phyloP scores from a whole-genome alignment of 2,888 invertebrate species.

The Furcula furcula region DNA sequence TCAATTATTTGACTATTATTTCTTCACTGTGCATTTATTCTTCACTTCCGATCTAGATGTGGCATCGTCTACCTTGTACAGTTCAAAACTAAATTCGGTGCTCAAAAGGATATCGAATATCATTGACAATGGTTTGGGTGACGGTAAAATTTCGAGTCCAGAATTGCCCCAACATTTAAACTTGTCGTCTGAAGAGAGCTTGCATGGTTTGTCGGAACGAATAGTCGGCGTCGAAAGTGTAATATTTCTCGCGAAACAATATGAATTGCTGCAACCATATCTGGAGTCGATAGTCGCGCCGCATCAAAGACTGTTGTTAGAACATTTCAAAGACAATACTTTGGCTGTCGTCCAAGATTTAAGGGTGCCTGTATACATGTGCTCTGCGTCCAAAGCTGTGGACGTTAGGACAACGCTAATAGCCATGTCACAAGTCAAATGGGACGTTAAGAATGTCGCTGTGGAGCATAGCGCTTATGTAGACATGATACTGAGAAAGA shows the following conservation, averaged over 20 bases:
- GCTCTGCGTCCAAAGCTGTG: constrained; percentile 90
- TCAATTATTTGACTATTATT: constrained; percentile 96
- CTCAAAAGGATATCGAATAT: constrained; percentile 90
- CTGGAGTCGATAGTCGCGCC: constrained; percentile 91
- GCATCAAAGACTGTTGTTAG: constrained; percentile 85
- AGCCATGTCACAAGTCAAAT: constrained; percentile 96
- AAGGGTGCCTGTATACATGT: constrained; percentile 92
- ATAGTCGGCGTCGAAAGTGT: constrained; percentile 96
- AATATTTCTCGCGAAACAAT: constrained; percentile 93
- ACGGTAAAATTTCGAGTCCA: constrained; percentile 46
- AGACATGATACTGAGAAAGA: constrained; percentile 87
- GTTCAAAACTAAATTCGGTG: constrained; percentile 86
- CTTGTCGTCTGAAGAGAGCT: constrained; percentile 81
- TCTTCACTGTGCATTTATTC: constrained; percentile 93
- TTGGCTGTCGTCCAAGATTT: constrained; percentile 87
- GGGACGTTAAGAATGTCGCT: constrained; percentile 97
- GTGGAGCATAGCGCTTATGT: constrained; percentile 96
- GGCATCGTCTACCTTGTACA: constrained; percentile 81
- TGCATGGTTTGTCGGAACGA: constrained; percentile 92
- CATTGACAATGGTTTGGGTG: constrained; percentile 78
- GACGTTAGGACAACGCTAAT: constrained; percentile 88
- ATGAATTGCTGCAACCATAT: constrained; percentile 91
- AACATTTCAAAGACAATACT: constrained; percentile 88
- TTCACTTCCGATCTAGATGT: constrained; percentile 89
- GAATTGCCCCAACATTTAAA: constrained; percentile 55